Conservation (phyloP, 2,113 vertebrate genomes). For the Cranoglanis bouderius region DNA sequence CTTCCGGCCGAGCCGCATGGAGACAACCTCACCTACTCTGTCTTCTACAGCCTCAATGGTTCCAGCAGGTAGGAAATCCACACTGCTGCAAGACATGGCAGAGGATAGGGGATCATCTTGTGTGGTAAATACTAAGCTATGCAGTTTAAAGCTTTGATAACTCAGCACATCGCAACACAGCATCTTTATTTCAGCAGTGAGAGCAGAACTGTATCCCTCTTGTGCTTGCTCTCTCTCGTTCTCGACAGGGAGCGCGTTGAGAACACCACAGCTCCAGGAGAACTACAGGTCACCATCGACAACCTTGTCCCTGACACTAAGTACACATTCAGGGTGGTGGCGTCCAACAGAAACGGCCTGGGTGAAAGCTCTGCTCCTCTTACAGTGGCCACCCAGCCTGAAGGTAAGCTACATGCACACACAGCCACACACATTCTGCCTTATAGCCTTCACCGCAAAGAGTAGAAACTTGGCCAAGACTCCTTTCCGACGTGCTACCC, state of each 20-base stretch:
- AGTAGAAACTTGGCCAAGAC: constrained; percentile 15
- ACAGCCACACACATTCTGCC: constrained; percentile 14
- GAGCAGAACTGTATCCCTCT: neutral
- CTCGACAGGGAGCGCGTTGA: constrained; percentile 87
- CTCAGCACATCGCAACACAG: neutral
- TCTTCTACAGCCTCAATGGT: constrained; percentile 93
- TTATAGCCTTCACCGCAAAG: neutral
- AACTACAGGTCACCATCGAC: constrained; percentile 93
- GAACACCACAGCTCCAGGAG: constrained; percentile 88
- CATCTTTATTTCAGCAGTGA: neutral
- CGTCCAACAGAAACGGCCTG: constrained; percentile 86
- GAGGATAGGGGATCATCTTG: neutral
- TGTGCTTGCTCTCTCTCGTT: neutral
- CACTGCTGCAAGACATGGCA: neutral
- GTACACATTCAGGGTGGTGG: constrained; percentile 89
- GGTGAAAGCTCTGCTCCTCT: constrained; percentile 87
- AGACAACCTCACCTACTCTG: constrained; percentile 92
- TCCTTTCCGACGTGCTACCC: neutral
- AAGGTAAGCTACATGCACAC: constrained; percentile 76
- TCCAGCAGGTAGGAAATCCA: constrained; percentile 78
- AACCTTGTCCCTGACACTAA: constrained; percentile 94
- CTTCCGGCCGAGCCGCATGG: constrained; percentile 88
- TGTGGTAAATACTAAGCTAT: neutral
- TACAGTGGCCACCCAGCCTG: constrained; percentile 93
- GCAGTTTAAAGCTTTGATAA: neutral